These are phyloP conservation scores for Chrysolina haemoptera DNA, from an alignment of 2,888 invertebrate genomes.

Conservation along the genomic window DNA sequence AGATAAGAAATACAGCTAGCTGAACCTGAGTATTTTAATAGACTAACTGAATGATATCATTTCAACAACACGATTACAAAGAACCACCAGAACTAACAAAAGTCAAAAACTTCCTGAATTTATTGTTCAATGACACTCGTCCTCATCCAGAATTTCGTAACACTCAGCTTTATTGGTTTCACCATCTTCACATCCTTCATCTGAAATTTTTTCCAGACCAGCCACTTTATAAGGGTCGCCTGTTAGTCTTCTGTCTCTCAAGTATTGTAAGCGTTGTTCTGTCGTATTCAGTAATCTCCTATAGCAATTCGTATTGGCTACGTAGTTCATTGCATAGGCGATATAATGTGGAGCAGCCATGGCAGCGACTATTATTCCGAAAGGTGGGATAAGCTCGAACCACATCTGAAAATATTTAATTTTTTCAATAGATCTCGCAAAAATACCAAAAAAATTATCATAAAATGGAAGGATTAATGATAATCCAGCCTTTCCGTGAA, in stretches of 20 bases:
- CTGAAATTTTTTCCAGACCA: conserved; percentile 41
- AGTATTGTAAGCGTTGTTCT: conserved; percentile 29
- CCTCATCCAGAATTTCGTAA: conserved; percentile 36
- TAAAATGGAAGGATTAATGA: too few species aligned
- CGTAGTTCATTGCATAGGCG: conserved; percentile 39
- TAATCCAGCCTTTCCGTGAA: too few species aligned
- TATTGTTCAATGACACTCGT: conserved; percentile 23
- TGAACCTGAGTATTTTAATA: too few species aligned
- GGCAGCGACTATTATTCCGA: conserved; percentile 37
- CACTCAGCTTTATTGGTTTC: background rate
- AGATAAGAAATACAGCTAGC: background rate
- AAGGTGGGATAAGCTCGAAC: conserved; percentile 47
- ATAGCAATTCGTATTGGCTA: conserved; percentile 15
- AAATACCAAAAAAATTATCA: too few species aligned
- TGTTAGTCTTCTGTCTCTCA: conserved; percentile 33
- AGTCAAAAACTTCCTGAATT: background rate
- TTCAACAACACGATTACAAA: background rate
- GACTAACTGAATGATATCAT: too few species aligned
- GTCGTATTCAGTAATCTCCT: conserved; percentile 20
- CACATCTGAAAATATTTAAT: conserved; percentile 46
- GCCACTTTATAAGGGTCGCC: conserved; percentile 27
- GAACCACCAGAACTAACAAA: background rate
- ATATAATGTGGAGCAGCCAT: conserved; percentile 33
- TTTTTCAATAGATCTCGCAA: too few species aligned
- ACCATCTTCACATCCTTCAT: background rate